Evolutionary conservation across 2,888 invertebrate species (phyloP).

Genomic region (Cataglyphis altisquamis): DNA sequence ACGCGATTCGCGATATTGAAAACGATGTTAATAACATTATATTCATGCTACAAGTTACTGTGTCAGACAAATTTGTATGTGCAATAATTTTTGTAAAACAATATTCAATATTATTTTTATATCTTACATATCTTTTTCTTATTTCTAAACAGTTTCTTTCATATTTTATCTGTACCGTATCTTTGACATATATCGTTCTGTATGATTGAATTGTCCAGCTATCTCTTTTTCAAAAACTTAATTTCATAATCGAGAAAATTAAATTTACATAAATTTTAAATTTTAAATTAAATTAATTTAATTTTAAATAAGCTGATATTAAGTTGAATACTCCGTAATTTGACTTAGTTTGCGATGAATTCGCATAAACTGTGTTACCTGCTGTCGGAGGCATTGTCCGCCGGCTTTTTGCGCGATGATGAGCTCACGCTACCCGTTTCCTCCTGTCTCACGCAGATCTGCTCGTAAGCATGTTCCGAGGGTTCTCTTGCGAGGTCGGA

Average conservation of each 20-base stretch:
- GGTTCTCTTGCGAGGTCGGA: slow-evolving; percentile 80
- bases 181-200: background rate
- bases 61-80: background rate
- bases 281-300: too few relatives aligned
- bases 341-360: background rate
- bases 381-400: slow-evolving; percentile 80
- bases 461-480: slow-evolving; percentile 84
- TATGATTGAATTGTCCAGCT: background rate
- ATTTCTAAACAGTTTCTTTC: background rate
- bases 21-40: background rate
- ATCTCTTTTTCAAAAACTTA: background rate
- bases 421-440: slow-evolving; percentile 78
- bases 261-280: background rate
- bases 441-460: slow-evolving; percentile 82
- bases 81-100: background rate
- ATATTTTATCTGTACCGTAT: background rate
- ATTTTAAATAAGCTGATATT: too few relatives aligned
- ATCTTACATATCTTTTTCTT: background rate
- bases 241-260: background rate
- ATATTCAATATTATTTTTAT: background rate
- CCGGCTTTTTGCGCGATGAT: slow-evolving; percentile 76
- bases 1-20: slow-evolving; percentile 24
- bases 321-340: background rate
- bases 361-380: slow-evolving; percentile 74
- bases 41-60: background rate